Base-by-base conservation (phyloP, 2,888 invertebrate species). In the Noctua janthina region DNA sequence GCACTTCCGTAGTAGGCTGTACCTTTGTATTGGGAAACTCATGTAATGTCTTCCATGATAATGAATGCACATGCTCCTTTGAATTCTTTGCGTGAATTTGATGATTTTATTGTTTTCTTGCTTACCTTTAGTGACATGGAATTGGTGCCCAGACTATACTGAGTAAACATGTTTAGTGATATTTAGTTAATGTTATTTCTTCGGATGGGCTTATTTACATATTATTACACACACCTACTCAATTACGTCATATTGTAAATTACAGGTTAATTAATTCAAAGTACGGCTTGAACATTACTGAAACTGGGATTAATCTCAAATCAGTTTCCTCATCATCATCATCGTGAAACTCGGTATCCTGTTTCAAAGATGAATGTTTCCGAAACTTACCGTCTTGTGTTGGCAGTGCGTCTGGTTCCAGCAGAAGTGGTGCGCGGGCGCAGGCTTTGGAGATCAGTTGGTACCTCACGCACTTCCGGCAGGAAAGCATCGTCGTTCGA, bases 381-480 rank as follows among this genome's bases (percentile, higher is more conserved):
- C 15, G 13, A 35, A 59, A 54, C 92, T 86, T 95, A 97, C 97
- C 97, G 93, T 90, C 97, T 94, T 0, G 97, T 91, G 90, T 96
- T 96, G 11, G 96, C 96, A 15, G 96, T 96, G n/a, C 96, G 93
- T n/a, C 96, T 91, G 1, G 96, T 96, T 15, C 96, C 96, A 2
- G 95, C 96, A 1, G 97, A 96, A 1, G 94, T 96, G 29, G 97
- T 96, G 73, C 96, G 94, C 4, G 96, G 95, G 35, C 96, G 94
- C 43, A 95, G 90, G 77, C 94, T 95, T 64, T 94, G 93, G 5
- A 93, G 89, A 74, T 96, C 96, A 4, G 94, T 82, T 0, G 95
- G 94, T 73, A 93, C 91, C 72, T 96, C 96, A 1, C 93, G 94
- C 23, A 94, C 94, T 92, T 97, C 96, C 7, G 96, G 96, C 76